Evolutionary conservation across 2,113 vertebrate genomes (phyloP).

Genomic region (Isichthys henryi): DNA sequence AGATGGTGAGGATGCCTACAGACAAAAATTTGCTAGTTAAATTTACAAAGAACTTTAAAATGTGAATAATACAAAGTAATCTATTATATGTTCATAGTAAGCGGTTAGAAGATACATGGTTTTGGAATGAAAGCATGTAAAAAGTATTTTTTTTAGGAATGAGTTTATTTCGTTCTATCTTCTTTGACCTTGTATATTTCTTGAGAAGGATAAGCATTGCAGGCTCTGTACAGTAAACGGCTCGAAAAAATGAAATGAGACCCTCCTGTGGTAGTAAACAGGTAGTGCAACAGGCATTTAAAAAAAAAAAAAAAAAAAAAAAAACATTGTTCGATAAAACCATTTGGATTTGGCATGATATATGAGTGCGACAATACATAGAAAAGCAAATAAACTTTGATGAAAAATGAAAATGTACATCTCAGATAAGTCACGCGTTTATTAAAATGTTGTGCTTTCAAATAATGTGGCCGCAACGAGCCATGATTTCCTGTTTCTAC

Average conservation of each 20-base stretch:
- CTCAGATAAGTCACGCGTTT: background rate
- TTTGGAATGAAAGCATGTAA: background rate
- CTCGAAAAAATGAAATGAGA: background rate
- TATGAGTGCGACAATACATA: background rate
- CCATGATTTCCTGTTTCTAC: background rate
- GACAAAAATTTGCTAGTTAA: background rate
- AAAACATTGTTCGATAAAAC: background rate
- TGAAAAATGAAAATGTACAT: background rate
- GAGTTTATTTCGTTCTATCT: background rate
- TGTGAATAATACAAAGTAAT: background rate
- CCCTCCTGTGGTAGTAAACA: background rate
- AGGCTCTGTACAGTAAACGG: background rate
- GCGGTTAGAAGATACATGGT: background rate
- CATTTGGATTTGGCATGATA: background rate
- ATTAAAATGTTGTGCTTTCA: background rate
- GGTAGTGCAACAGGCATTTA: background rate
- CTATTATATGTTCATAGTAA: background rate
- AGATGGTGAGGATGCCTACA: background rate
- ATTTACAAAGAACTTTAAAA: background rate
- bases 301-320: background rate
- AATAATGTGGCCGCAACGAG: background rate
- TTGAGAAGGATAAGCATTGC: background rate
- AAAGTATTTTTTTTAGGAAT: background rate
- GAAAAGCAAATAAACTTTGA: background rate
- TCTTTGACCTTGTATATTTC: background rate